These are phyloP conservation scores for Oscheius sp. DNA, from an alignment of 2,888 invertebrate genomes.

Conservation along the genomic window DNA sequence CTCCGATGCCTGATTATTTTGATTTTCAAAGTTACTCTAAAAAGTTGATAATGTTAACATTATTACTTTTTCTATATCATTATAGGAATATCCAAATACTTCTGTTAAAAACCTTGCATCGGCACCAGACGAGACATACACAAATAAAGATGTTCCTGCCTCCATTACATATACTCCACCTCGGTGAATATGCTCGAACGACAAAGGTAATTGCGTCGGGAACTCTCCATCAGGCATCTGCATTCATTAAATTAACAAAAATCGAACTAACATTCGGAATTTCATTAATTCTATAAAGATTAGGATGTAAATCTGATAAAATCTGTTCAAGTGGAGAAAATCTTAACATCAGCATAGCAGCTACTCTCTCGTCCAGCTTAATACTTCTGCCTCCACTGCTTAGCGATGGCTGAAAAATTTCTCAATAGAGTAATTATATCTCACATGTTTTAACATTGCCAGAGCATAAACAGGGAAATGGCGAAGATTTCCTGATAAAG, in stretches of 20 bases:
- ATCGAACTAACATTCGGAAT: conserved; percentile 33
- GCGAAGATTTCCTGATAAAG: conserved; percentile 80
- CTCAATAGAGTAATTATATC: conserved; percentile 4
- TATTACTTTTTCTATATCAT: conserved; percentile 48
- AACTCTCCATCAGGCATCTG: conserved; percentile 56
- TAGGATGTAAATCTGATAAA: conserved; percentile 87
- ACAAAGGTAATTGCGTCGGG: conserved; percentile 85
- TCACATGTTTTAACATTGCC: conserved; percentile 80
- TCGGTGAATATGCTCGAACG: conserved; percentile 80
- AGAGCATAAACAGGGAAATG: conserved; percentile 88
- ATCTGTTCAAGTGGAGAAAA: conserved; percentile 83
- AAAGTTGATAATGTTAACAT: neutral
- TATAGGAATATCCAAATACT: conserved; percentile 49
- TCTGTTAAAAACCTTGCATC: conserved; percentile 47
- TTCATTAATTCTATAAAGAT: conserved; percentile 85
- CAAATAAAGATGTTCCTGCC: conserved; percentile 76
- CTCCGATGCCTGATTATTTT: conserved; percentile 41
- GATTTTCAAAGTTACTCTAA: conserved; percentile 38
- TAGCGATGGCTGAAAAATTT: conserved; percentile 82
- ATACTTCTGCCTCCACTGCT: conserved; percentile 84
- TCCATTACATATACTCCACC: conserved; percentile 91
- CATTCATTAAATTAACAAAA: neutral
- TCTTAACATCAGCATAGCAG: conserved; percentile 92
- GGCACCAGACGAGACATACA: conserved; percentile 46
- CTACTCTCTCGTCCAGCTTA: conserved; percentile 88